phyloP scores from a whole-genome alignment of 2,888 invertebrate species.

The Hypercompe scribonia region DNA sequence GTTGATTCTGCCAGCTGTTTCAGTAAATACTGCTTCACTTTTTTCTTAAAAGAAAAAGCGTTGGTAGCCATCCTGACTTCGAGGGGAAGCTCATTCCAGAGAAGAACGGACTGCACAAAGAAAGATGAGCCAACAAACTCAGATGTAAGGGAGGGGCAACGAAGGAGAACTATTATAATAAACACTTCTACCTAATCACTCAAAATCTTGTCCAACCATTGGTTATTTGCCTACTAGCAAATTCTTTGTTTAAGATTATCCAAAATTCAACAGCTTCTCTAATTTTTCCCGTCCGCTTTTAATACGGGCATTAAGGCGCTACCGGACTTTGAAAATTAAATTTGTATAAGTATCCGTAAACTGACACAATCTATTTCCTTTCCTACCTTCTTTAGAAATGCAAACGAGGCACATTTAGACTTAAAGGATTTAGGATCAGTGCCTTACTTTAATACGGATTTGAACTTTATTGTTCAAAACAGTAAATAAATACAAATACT shows the following conservation, averaged over 20 bases:
- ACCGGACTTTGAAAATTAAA: neutral
- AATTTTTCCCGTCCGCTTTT: neutral
- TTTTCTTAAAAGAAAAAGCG: no score
- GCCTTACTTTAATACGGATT: neutral
- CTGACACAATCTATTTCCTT: neutral
- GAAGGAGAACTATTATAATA: no score
- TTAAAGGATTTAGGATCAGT: constrained; percentile 5
- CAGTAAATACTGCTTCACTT: no score
- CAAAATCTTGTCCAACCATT: neutral
- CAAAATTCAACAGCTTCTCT: neutral
- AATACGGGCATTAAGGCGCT: neutral
- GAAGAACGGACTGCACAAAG: no score
- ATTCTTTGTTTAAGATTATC: neutral
- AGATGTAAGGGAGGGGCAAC: no score
- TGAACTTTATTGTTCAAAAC: neutral
- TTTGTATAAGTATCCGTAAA: constrained; percentile 2
- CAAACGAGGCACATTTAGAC: neutral
- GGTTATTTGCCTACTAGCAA: neutral
- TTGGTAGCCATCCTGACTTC: no score
- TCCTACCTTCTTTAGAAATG: neutral
- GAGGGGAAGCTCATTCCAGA: no score
- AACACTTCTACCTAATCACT: neutral
- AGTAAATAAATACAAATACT: neutral
- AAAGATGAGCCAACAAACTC: no score
- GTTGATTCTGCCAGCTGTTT: no score